Conservation (phyloP, 1,140 invertebrate species). For the Bathynomus jamesi region DNA sequence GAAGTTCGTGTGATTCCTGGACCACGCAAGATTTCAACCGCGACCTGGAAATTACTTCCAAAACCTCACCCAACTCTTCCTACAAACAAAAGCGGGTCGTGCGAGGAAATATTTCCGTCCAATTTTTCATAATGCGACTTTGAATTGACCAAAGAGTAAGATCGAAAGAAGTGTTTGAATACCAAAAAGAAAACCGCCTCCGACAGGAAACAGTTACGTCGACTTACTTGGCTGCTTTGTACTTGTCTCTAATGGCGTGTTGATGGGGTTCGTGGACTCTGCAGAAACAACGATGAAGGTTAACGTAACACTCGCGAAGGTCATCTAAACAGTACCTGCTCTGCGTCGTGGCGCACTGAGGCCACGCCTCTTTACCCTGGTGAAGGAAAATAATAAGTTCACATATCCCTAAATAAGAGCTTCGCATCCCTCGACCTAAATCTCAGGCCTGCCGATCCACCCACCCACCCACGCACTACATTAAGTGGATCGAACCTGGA, state of each 20-base stretch:
- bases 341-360: constrained; percentile 52
- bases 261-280: constrained; percentile 58
- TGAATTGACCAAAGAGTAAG: no score
- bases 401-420: background rate
- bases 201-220: background rate
- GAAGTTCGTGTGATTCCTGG: no score
- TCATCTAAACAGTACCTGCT: constrained; percentile 62
- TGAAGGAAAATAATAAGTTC: background rate
- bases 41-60: no score
- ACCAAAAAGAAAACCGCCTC: background rate
- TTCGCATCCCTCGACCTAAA: no score
- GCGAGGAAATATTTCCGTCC: no score
- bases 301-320: constrained; percentile 57
- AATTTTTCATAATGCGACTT: no score
- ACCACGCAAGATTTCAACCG: no score
- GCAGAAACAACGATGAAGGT: constrained; percentile 60
- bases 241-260: constrained; percentile 77
- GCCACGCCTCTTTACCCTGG: constrained; percentile 54
- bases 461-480: background rate
- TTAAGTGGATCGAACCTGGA: background rate
- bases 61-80: no score
- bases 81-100: no score
- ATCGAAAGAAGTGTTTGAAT: no score
- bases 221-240: constrained; percentile 56
- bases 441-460: background rate